Conservation (phyloP, 2,888 invertebrate species). For the Tachina grossa region DNA sequence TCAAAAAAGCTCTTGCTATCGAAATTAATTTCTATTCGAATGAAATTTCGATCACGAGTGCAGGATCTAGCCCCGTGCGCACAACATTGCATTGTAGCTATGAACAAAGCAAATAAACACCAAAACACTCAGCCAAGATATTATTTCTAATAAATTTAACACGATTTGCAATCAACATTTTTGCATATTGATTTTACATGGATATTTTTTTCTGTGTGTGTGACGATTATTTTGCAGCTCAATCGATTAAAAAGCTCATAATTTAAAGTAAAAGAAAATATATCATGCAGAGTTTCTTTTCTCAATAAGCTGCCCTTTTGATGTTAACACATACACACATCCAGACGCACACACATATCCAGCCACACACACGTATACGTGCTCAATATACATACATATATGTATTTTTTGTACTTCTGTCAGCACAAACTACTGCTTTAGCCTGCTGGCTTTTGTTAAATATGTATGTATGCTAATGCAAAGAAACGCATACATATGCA, state of each 20-base stretch:
- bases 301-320: background rate
- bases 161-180: too few relatives aligned
- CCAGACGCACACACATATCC: background rate
- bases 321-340: background rate
- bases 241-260: background rate
- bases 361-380: background rate
- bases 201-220: background rate
- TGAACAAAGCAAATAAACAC: too few relatives aligned
- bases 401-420: background rate
- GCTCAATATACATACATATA: too few relatives aligned
- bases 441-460: constrained; percentile 29
- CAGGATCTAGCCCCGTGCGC: too few relatives aligned
- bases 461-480: constrained; percentile 3
- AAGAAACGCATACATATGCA: background rate
- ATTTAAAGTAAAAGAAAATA: background rate
- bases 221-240: background rate
- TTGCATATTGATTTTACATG: too few relatives aligned
- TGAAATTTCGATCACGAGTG: too few relatives aligned
- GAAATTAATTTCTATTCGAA: too few relatives aligned
- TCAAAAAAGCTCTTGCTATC: too few relatives aligned
- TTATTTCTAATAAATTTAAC: too few relatives aligned
- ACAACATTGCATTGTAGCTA: too few relatives aligned
- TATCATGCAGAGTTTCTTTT: background rate
- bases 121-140: too few relatives aligned
- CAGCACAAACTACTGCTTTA: constrained; percentile 5